A percentile compares a stretch with the other conserved stretches of the same genome.
Conservation (phyloP, 2,888 invertebrate genomes). For the Drosophila silvestris region DNA sequence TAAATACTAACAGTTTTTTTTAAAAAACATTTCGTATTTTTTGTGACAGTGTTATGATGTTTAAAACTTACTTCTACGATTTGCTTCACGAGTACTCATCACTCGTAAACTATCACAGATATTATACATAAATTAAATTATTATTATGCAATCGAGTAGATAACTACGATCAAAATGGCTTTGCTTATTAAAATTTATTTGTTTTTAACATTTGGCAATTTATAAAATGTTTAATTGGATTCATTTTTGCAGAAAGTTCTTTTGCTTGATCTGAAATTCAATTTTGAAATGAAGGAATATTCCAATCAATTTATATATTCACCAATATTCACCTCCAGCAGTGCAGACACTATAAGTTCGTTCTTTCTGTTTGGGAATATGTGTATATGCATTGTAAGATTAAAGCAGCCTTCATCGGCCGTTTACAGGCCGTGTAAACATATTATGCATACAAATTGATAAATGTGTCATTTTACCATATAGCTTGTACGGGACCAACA, state of each 20-base stretch:
- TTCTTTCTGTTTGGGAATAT: background rate
- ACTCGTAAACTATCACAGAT: background rate
- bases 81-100: background rate
- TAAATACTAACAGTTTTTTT: background rate
- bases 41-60: conserved; percentile 14
- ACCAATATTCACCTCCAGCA: background rate
- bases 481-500: background rate
- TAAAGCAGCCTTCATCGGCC: background rate
- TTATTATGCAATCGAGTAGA: background rate
- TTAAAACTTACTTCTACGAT: background rate
- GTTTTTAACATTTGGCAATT: background rate
- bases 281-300: background rate
- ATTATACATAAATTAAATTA: background rate
- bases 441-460: background rate
- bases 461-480: background rate
- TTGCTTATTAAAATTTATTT: background rate
- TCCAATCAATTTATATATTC: background rate
- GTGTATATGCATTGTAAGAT: background rate
- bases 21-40: conserved; percentile 6
- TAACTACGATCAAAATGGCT: too few relatives aligned
- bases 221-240: background rate
- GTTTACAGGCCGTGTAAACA: background rate
- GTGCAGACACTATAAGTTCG: background rate
- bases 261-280: background rate
- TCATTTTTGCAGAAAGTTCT: background rate